phyloP scores from a whole-genome alignment of 2,797 vertebrate genomes.

The Lepilemur septentrionalis region DNA sequence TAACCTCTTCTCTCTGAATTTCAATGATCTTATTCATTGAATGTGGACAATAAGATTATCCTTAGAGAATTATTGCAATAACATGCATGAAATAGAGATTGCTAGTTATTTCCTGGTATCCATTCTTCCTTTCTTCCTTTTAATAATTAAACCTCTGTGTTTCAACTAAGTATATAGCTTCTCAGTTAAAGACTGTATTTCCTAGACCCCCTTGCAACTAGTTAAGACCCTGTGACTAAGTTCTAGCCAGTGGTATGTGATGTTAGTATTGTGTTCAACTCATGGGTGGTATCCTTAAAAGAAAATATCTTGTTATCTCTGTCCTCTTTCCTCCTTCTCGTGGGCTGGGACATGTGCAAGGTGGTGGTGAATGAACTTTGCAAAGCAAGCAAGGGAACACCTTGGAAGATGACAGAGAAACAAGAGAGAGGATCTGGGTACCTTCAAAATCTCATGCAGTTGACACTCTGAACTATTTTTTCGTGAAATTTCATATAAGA shows the following conservation, averaged over 20 bases:
- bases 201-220: neutral
- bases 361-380: neutral
- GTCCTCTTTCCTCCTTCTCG: neutral
- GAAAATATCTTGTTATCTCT: neutral
- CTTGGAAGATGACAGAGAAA: neutral
- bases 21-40: neutral
- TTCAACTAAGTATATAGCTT: neutral
- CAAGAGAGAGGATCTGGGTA: neutral
- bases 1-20: conserved; percentile 29
- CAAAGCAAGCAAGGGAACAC: neutral
- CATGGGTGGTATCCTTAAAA: neutral
- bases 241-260: neutral
- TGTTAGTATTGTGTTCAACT: neutral
- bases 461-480: neutral
- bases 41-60: neutral
- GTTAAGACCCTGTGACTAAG: neutral
- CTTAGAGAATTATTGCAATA: neutral
- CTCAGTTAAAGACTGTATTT: neutral
- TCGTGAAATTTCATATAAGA: neutral
- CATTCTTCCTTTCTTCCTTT: neutral
- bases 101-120: neutral
- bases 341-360: neutral
- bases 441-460: neutral
- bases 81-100: neutral
- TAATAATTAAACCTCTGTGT: neutral